These are phyloP conservation scores for Sinocyclocheilus anophthalmus DNA, from an alignment of 2,113 vertebrate species.

Conservation along the genomic window DNA sequence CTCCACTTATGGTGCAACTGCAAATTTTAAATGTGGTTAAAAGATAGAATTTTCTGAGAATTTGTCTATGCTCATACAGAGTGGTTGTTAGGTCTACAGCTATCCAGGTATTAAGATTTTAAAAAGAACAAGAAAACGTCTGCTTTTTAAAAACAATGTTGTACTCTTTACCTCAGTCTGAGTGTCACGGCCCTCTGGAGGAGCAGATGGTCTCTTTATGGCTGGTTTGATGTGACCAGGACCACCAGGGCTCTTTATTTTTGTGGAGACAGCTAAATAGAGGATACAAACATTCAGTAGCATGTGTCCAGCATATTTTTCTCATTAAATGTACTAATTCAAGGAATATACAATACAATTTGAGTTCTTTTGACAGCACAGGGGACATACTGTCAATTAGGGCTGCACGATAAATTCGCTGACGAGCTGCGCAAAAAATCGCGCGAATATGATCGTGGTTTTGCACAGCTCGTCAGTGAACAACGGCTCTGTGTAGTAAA, in stretches of 20 bases:
- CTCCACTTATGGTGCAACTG: neutral
- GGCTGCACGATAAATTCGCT: too few species aligned
- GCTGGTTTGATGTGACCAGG: conserved; percentile 67
- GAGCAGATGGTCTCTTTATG: conserved; percentile 65
- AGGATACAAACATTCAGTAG: conserved; percentile 28
- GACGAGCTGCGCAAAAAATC: too few species aligned
- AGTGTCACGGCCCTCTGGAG: conserved; percentile 62
- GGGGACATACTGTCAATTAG: neutral
- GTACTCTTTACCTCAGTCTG: conserved; percentile 70
- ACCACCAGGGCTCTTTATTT: conserved; percentile 76
- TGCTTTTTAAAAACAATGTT: neutral
- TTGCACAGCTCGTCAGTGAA: too few species aligned
- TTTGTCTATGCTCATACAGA: neutral
- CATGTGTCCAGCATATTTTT: neutral
- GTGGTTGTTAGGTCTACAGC: neutral
- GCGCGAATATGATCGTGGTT: too few species aligned
- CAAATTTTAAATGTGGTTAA: neutral
- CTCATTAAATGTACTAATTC: too few species aligned
- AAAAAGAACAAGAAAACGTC: neutral
- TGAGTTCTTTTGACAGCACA: neutral
- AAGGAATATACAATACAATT: neutral
- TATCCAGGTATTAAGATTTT: neutral
- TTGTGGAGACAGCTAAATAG: conserved; percentile 74
- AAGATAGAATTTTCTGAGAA: neutral
- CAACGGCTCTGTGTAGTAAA: too few species aligned